Percentiles rank a stretch among this genome's conserved stretches.
Conservation (phyloP, 2,797 vertebrate genomes). For the Periophthalmus magnuspinnatus region DNA sequence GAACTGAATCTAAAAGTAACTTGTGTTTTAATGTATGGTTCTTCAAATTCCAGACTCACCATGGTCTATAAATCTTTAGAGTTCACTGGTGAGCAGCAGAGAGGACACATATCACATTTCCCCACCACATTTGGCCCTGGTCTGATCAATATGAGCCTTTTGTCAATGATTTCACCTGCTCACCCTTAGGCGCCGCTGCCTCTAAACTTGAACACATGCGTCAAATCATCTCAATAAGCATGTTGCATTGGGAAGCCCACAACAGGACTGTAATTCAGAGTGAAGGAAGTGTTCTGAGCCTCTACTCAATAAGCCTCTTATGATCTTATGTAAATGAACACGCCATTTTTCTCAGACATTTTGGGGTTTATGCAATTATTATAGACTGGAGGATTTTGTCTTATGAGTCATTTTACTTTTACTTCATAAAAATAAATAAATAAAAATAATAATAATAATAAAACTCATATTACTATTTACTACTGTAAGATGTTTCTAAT, state of each 20-base stretch:
- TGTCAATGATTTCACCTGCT: constrained; percentile 39
- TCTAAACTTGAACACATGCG: constrained; percentile 18
- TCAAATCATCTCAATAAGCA: constrained; percentile 38
- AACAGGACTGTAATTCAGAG: constrained; percentile 63
- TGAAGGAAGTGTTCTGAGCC: constrained; percentile 61
- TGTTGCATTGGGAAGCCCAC: constrained; percentile 59
- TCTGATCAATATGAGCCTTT: constrained; percentile 45
- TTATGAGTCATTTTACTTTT: constrained; percentile 57
- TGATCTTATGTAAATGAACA: constrained; percentile 76
- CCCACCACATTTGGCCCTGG: constrained; percentile 40
- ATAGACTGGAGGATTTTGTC: constrained; percentile 53
- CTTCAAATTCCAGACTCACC: neutral
- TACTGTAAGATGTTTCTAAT: constrained; percentile 7
- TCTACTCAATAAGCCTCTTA: constrained; percentile 74
- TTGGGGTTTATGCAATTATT: constrained; percentile 54
- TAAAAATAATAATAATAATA: constrained; percentile 34
- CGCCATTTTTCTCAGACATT: constrained; percentile 56
- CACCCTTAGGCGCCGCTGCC: constrained; percentile 22
- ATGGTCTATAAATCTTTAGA: neutral
- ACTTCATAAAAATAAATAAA: too few relatives aligned
- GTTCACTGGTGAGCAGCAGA: neutral
- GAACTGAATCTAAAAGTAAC: neutral
- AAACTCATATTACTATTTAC: constrained; percentile 33
- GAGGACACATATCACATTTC: constrained; percentile 49
- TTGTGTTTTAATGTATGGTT: neutral